Evolutionary conservation across 2,888 invertebrate genomes (phyloP).

Genomic region (Idaea biselata): DNA sequence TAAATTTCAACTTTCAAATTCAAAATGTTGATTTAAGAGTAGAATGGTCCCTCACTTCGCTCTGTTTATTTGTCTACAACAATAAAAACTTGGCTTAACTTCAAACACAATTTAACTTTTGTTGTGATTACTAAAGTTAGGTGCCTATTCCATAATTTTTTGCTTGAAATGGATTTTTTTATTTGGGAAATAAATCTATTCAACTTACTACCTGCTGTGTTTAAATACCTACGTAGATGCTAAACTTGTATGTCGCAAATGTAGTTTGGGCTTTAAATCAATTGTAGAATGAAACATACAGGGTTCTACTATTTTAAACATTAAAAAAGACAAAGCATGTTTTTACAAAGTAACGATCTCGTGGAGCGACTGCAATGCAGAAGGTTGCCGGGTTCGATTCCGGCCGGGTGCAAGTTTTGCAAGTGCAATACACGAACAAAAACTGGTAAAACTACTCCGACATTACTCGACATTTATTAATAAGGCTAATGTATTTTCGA

Average conservation of each 20-base stretch:
- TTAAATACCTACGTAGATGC: not conserved
- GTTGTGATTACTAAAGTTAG: conserved; percentile 31
- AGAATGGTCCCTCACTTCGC: conserved; percentile 9
- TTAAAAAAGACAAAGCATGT: too few relatives aligned
- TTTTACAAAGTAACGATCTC: too few relatives aligned
- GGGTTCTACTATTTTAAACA: too few relatives aligned
- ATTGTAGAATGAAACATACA: not conserved
- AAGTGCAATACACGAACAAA: too few relatives aligned
- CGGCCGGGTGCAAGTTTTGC: too few relatives aligned
- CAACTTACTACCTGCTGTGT: not conserved
- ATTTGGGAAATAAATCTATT: not conserved
- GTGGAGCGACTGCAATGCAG: too few relatives aligned
- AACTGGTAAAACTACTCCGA: too few relatives aligned
- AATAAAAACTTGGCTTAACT: conserved; percentile 32
- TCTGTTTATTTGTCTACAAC: conserved; percentile 31
- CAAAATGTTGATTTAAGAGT: conserved; percentile 34
- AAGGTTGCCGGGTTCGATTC: too few relatives aligned
- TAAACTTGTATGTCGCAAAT: not conserved
- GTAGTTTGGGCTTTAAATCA: not conserved
- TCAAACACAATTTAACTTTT: conserved; percentile 37
- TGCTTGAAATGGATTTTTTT: conserved; percentile 7
- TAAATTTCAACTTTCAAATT: not conserved
- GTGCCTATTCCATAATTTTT: conserved; percentile 22
- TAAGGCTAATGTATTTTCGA: too few relatives aligned
- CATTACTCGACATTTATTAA: too few relatives aligned